These are phyloP conservation scores for Dipus sagitta DNA, from an alignment of 2,797 vertebrate species.

Conservation along the genomic window DNA sequence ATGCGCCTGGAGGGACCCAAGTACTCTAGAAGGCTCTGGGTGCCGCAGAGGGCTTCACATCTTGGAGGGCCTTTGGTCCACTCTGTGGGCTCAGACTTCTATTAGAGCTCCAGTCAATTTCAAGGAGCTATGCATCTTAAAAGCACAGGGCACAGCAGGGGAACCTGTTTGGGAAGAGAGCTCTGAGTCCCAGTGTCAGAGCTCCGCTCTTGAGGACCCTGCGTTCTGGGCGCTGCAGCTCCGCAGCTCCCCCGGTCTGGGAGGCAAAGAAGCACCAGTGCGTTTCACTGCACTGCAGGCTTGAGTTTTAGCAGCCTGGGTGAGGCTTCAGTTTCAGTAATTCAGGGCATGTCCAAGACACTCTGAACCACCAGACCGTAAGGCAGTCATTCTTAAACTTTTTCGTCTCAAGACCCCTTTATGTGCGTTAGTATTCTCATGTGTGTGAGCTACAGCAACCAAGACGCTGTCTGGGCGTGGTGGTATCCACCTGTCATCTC, in stretches of 20 bases:
- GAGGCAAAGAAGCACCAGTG: too few species aligned
- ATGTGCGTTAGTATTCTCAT: background rate
- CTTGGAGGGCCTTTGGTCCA: background rate
- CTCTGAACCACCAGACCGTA: background rate
- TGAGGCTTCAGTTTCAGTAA: background rate
- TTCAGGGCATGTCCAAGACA: background rate
- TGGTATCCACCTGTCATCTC: too few species aligned
- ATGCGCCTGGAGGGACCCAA: background rate
- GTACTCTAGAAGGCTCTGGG: background rate
- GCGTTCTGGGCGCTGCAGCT: too few species aligned
- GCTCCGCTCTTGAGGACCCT: background rate
- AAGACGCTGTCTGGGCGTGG: background rate
- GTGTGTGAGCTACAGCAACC: background rate
- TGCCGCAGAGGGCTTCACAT: rapidly evolving
- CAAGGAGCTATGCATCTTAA: background rate
- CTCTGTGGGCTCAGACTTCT: background rate
- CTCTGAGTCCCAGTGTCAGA: background rate
- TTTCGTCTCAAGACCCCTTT: background rate
- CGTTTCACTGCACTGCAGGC: too few species aligned
- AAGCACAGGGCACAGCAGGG: background rate
- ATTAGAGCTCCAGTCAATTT: background rate
- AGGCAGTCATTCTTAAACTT: background rate
- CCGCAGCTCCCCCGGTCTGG: too few species aligned
- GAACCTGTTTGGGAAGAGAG: background rate
- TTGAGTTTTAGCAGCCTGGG: too few species aligned